Conservation (phyloP, 1,140 invertebrate genomes). For the Bradysia coprophila region DNA sequence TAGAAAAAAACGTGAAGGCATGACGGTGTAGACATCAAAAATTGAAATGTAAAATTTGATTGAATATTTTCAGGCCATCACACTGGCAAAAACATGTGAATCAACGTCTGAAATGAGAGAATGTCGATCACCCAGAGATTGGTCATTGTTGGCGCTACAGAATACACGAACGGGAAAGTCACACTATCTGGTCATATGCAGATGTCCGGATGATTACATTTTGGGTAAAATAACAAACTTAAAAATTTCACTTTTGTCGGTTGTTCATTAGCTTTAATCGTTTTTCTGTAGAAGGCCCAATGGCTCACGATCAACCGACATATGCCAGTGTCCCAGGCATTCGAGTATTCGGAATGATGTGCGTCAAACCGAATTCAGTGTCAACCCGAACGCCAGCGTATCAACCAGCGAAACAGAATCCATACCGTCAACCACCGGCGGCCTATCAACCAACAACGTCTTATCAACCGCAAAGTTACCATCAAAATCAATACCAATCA, state of each 20-base stretch:
- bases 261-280: neutral
- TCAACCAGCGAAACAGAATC: conserved; percentile 21
- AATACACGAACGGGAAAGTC: conserved; percentile 84
- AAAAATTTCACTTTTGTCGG: too few relatives aligned
- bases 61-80: conserved; percentile 41
- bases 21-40: too few relatives aligned
- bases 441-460: too few relatives aligned
- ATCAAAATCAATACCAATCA: conserved; percentile 11
- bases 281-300: conserved; percentile 60
- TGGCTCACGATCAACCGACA: conserved; percentile 82
- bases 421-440: conserved; percentile 3
- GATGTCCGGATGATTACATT: conserved; percentile 66
- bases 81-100: conserved; percentile 84
- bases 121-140: conserved; percentile 72
- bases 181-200: conserved; percentile 83
- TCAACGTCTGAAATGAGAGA: conserved; percentile 73
- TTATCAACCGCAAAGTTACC: neutral
- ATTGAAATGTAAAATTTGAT: too few relatives aligned
- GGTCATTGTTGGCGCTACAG: conserved; percentile 79
- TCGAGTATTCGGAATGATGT: conserved; percentile 86
- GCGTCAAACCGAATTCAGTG: conserved; percentile 29
- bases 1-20: too few relatives aligned
- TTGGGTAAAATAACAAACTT: conserved; percentile 43
- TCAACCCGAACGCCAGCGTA: conserved; percentile 9
- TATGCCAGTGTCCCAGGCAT: conserved; percentile 86